Evolutionary conservation across 1,140 invertebrate genomes (phyloP), one percentile per base, ranked within the genome.

Genomic region (Nasonia vitripennis): DNA sequence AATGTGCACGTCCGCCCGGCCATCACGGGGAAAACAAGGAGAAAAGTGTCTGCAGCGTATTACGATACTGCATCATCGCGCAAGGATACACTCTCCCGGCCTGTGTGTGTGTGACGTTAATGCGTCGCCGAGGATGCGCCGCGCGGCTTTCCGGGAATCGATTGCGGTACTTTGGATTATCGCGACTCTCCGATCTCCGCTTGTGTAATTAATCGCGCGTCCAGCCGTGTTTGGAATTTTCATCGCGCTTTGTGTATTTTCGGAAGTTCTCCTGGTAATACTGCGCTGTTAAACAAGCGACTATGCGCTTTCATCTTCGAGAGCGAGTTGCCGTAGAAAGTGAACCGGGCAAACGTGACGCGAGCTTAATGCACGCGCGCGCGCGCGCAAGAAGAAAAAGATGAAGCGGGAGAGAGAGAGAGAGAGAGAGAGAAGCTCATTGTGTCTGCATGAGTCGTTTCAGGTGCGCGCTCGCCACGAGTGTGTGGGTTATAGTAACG

Each of bases 291-390:
- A 70, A 70, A 71, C 27, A 31, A 71, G 37, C 78, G 6, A 20
- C 34, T 37, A 37, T 37, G 5, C 5, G 11, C 17, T 67, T 37
- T 37, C 62, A 17, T 78, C 23, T 10, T 23, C 45, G 45, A 37
- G 74, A 12, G 0, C 4, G 37, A 5, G 74, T 10, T 41, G 74
- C 70, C 20, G 62, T 45, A 45, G 74, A 51, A 70, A 78, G 55
- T 51, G 83, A 84, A 84, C 55, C 27, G 75, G 17, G 45, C 75
- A 78, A 34, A 71, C 77, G 74, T 55, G 73, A 83, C 27, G 34
- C 82, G n/a, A 9, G 12, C 41, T 82, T 10, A 34, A 73, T 71
- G 23, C 51, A 14, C 51, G 55, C 55, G 55, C 55, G 55, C 55
- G 55, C 55, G 6, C 14, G 55, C 17, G 6, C 1, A 17, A 62